Conservation (phyloP, 2,113 vertebrate genomes). For the Colaptes auratus region DNA sequence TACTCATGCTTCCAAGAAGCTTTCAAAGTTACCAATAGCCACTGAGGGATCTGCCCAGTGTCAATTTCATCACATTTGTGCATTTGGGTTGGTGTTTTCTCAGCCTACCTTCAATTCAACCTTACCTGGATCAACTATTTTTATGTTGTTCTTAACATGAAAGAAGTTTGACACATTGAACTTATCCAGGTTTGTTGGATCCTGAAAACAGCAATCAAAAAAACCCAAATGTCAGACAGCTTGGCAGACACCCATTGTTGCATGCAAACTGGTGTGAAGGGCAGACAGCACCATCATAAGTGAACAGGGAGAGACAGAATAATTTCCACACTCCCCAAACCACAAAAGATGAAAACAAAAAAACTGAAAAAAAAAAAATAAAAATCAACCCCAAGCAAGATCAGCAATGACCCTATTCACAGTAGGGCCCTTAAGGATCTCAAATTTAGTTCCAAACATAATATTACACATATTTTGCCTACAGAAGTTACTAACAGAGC, state of each 20-base stretch:
- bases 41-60: background rate
- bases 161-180: constrained; percentile 96
- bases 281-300: background rate
- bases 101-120: background rate
- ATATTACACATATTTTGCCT: background rate
- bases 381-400: background rate
- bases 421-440: background rate
- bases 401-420: background rate
- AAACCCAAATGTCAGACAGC: background rate
- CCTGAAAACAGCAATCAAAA: constrained; percentile 72
- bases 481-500: background rate
- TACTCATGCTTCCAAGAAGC: background rate
- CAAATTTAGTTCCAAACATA: background rate
- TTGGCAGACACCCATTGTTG: background rate
- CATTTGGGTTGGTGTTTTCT: background rate
- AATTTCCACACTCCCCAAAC: background rate
- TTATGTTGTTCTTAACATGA: constrained; percentile 95
- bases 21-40: background rate
- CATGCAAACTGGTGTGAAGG: background rate
- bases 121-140: constrained; percentile 90
- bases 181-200: constrained; percentile 96
- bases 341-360: background rate
- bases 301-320: background rate
- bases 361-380: background rate
- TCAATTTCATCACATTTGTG: rapidly evolving